A percentile compares a stretch with the other conserved stretches of the same genome.
These are phyloP conservation scores for Chromoteleia sp. DNA, from an alignment of 2,888 invertebrate genomes.

Conservation along the genomic window DNA sequence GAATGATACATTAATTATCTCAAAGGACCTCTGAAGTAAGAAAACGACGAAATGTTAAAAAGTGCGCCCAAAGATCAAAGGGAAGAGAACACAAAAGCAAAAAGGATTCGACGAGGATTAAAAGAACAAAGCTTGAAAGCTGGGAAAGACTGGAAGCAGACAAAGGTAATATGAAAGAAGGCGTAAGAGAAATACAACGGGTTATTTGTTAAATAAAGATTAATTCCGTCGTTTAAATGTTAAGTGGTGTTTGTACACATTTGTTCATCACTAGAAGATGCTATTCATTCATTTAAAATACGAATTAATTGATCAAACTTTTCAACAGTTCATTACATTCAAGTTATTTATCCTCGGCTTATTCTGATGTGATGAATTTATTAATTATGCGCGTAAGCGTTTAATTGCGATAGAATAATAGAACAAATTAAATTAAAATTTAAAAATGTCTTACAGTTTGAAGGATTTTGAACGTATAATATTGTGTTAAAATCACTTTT, in stretches of 20 bases:
- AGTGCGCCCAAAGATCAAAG: not conserved
- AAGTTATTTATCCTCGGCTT: not conserved
- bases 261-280: not conserved
- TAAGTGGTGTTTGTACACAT: not conserved
- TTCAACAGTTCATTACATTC: not conserved
- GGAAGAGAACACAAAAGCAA: not conserved
- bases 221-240: not conserved
- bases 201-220: slow-evolving; percentile 14
- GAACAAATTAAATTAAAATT: too few species aligned
- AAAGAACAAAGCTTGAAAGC: slow-evolving; percentile 13
- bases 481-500: too few species aligned
- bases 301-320: not conserved
- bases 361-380: not conserved
- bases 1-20: slow-evolving; percentile 4
- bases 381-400: slow-evolving; percentile 7
- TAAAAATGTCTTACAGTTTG: too few species aligned
- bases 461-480: too few species aligned
- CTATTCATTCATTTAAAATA: not conserved
- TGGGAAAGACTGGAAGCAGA: not conserved
- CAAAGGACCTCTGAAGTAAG: not conserved
- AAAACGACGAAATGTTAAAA: not conserved
- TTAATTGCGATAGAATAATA: slow-evolving; percentile 28
- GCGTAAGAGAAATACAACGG: slow-evolving; percentile 3
- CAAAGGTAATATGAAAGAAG: not conserved
- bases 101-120: slow-evolving; percentile 11